These are phyloP conservation scores for Zaprionus ornatus DNA, from an alignment of 1,140 invertebrate species.

Conservation along the genomic window DNA sequence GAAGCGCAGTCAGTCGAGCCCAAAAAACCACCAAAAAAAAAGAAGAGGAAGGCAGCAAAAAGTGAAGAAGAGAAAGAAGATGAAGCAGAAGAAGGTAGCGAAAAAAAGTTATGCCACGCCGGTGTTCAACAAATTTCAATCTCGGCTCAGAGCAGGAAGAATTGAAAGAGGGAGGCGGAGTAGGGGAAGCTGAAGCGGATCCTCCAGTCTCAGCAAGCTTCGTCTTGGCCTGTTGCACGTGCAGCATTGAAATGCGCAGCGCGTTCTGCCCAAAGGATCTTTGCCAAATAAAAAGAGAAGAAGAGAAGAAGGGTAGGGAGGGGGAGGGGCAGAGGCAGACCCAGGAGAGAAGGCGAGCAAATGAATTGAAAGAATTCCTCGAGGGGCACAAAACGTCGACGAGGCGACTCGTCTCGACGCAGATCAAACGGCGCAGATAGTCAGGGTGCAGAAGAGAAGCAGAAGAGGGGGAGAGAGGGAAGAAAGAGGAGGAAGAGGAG, in stretches of 20 bases:
- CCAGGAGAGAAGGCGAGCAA: conserved; percentile 39
- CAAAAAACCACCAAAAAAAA: conserved; percentile 43
- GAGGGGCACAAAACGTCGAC: conserved; percentile 69
- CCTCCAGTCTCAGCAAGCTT: background rate
- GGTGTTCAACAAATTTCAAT: conserved; percentile 80
- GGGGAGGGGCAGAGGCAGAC: background rate
- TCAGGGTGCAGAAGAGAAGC: conserved; percentile 4
- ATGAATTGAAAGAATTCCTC: conserved; percentile 80
- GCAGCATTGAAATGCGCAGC: conserved; percentile 79
- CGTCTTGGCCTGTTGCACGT: conserved; percentile 71
- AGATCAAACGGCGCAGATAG: conserved; percentile 74
- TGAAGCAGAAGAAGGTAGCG: background rate
- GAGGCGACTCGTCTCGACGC: conserved; percentile 42
- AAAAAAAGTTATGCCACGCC: conserved; percentile 71
- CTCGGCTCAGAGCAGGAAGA: conserved; percentile 62
- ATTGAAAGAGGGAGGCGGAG: background rate
- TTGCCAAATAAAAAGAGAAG: conserved; percentile 53
- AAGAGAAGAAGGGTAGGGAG: background rate
- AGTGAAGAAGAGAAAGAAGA: conserved; percentile 2
- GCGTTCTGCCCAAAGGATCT: conserved; percentile 74
- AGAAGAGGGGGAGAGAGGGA: background rate
- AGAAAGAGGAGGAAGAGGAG: background rate
- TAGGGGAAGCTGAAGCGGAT: background rate
- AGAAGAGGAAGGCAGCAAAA: conserved; percentile 18
- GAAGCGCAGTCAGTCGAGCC: conserved; percentile 67